Evolutionary conservation across 2,797 vertebrate genomes (phyloP), one percentile per base, ranked within the genome.

Genomic region (Anas capensis): DNA sequence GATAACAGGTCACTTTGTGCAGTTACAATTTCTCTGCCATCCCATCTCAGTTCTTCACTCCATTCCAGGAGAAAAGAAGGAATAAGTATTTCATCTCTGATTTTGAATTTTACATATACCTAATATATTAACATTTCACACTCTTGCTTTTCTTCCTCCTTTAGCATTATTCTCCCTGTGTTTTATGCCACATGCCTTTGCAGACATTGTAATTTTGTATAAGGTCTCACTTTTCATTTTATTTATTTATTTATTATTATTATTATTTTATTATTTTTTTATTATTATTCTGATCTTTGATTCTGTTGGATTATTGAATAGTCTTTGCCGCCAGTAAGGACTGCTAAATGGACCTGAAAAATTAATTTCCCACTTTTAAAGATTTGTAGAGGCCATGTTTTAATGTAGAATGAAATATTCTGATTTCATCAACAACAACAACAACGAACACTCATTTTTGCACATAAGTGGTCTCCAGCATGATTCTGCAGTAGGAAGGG

Each of bases 381-480:
- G 40, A 15, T 34, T 21, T 44, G 49, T 27, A 18, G 24, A 44
- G n/a, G 31, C 21, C 38, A 42, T 56, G 10, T 85, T 44, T 85
- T 44, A n/a, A 31, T 33, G 8, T 26, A 60, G 36, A 58, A 23
- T 49, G 14, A 62, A 57, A 38, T 19, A 29, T 34, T 38, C 34
- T 81, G 44, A 26, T 58, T 81, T 58, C 48, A 58, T 14, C 29
- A 46, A 23, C 16, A 65, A 42, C 14, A 34, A 66, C 34, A 44
- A 11, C 34, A 40, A 20, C 6, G 11, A 46, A 46, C 44, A 44
- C 17, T 49, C 13, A 61, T 8, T 81, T 81, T 48, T 76, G 20
- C 79, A 56, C 17, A 21, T 71, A 99, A 98, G 98, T 49, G 98
- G 99, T 77, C 95, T 99, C 76, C 98, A 99, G 64, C 98, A 98